These are phyloP conservation scores for Atractosteus spatula DNA, from an alignment of 2,113 vertebrate species.

Conservation along the genomic window DNA sequence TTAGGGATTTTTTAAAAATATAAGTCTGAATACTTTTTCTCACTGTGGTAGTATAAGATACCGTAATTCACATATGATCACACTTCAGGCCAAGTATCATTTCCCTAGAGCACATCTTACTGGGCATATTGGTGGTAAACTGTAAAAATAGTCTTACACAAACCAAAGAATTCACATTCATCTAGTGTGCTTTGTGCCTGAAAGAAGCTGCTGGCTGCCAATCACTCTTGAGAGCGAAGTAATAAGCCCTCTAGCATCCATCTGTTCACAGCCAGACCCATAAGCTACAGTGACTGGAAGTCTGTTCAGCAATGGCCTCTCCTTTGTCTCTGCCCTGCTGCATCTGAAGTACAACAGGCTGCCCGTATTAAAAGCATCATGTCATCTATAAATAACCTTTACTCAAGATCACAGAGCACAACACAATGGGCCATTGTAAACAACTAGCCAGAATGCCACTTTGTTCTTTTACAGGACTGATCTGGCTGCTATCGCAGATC, in stretches of 20 bases:
- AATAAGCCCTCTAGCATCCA: slow-evolving; percentile 49
- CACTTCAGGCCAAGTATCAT: no score
- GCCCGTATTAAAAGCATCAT: not conserved
- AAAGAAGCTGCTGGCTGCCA: slow-evolving; percentile 50
- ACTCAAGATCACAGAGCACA: not conserved
- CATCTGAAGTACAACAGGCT: not conserved
- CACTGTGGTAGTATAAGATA: no score
- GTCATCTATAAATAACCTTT: slow-evolving; percentile 21
- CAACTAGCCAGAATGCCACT: not conserved
- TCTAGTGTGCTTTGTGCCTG: not conserved
- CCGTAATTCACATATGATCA: no score
- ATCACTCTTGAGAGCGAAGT: slow-evolving; percentile 42
- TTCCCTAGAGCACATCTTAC: no score
- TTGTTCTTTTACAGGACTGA: not conserved
- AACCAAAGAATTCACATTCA: not conserved
- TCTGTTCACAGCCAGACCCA: slow-evolving; percentile 47
- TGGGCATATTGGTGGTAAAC: no score
- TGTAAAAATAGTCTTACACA: not conserved
- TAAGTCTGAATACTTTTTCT: no score
- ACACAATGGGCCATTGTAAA: slow-evolving; percentile 17
- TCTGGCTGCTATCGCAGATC: slow-evolving; percentile 14
- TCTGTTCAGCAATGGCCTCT: slow-evolving; percentile 43
- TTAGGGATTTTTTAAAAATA: no score
- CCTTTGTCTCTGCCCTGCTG: not conserved
- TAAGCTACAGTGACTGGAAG: slow-evolving; percentile 51